phyloP scores from a whole-genome alignment of 1,140 invertebrate species.

The Cyclargus thomasi region DNA sequence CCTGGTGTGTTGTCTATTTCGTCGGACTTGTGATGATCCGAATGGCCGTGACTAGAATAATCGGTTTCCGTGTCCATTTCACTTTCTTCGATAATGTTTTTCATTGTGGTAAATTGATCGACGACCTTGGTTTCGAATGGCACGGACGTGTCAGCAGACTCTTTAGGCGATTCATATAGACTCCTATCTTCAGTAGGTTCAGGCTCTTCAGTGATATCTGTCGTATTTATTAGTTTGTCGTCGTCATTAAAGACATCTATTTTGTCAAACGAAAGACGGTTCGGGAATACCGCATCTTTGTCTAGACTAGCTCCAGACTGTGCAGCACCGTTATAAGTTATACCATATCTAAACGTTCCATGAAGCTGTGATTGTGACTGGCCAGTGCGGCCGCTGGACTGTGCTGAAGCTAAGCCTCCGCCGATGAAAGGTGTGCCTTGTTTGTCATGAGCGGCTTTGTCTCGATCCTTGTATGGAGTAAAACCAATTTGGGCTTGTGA shows the following conservation, averaged over 20 bases:
- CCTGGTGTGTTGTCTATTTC: conserved; percentile 27
- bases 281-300: conserved; percentile 62
- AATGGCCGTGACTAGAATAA: conserved; percentile 49
- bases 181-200: conserved; percentile 34
- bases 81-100: conserved; percentile 36
- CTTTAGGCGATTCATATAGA: conserved; percentile 26
- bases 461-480: conserved; percentile 80
- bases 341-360: conserved; percentile 85
- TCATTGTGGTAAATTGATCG: conserved; percentile 25
- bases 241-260: conserved; percentile 64
- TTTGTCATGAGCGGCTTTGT: conserved; percentile 63
- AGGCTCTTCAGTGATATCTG: conserved; percentile 48
- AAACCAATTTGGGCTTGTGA: conserved; percentile 92
- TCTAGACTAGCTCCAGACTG: conserved; percentile 85
- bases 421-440: conserved; percentile 78
- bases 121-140: conserved; percentile 21
- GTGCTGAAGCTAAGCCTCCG: conserved; percentile 84
- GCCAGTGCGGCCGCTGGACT: conserved; percentile 82
- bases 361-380: conserved; percentile 88
- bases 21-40: conserved; percentile 49
- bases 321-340: conserved; percentile 86
- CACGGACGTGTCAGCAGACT: conserved; percentile 25
- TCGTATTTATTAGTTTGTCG: conserved; percentile 63
- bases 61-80: conserved; percentile 38
- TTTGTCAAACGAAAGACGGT: conserved; percentile 59